Percentiles rank a stretch among this genome's conserved stretches.
Evolutionary conservation across 2,797 vertebrate genomes (phyloP).

Genomic region (Cyprinella venusta): DNA sequence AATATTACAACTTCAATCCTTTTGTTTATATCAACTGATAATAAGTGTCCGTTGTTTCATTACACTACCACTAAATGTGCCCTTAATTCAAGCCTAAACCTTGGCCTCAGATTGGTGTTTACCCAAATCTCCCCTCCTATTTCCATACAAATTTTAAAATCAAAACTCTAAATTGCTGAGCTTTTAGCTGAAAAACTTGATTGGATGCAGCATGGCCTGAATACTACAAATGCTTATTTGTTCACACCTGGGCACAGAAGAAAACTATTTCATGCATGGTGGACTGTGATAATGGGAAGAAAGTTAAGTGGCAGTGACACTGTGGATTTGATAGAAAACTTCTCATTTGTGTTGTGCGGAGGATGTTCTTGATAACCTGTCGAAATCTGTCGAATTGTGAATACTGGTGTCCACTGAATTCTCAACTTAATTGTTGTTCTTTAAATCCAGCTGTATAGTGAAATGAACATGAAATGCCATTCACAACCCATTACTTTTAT

Average conservation of each 20-base stretch:
- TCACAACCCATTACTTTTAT: no score
- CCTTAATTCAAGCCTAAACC: neutral
- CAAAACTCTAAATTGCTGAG: neutral
- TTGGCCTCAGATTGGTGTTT: neutral
- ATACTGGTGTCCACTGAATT: neutral
- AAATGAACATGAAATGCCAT: neutral
- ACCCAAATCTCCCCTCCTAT: neutral
- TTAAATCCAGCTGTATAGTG: neutral
- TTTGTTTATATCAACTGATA: neutral
- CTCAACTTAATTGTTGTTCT: neutral
- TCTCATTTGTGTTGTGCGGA: neutral
- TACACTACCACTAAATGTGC: neutral
- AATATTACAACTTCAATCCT: neutral
- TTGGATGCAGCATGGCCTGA: constrained; percentile 5
- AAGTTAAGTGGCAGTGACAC: neutral
- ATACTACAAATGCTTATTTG: constrained; percentile 13
- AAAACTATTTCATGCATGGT: constrained; percentile 23
- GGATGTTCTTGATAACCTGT: neutral
- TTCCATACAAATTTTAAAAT: neutral
- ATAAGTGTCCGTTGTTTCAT: neutral
- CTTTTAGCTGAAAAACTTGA: neutral
- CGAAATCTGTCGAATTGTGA: neutral
- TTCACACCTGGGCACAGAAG: constrained; percentile 4
- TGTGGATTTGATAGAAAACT: neutral
- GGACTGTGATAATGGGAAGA: constrained; percentile 24